Evolutionary conservation across 2,888 invertebrate genomes (phyloP).

Genomic region (Autographa gamma): DNA sequence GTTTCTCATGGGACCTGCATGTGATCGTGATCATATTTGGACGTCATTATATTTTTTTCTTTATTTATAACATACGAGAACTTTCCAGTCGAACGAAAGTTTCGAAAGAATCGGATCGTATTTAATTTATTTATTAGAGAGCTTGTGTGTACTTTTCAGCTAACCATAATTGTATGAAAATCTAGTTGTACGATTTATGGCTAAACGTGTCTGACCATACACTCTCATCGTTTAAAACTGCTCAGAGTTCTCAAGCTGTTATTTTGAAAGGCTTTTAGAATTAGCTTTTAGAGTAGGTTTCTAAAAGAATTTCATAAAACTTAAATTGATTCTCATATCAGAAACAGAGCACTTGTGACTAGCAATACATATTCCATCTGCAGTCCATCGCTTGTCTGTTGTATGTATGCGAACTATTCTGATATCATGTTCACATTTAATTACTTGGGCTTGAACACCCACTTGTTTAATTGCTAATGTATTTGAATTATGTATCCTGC

Average conservation of each 20-base stretch:
- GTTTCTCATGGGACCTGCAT: slow-evolving; percentile 51
- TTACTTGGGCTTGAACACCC: not conserved
- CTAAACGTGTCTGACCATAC: not conserved
- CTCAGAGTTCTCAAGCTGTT: not conserved
- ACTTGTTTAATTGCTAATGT: slow-evolving; percentile 16
- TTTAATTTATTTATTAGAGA: not conserved
- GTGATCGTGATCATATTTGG: slow-evolving; percentile 57
- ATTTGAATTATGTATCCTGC: slow-evolving; percentile 41
- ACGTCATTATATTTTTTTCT: slow-evolving; percentile 55
- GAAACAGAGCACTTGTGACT: slow-evolving; percentile 22
- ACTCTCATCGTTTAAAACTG: not conserved
- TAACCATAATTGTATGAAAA: too few relatives aligned
- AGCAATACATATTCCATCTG: slow-evolving; percentile 7
- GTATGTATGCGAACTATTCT: slow-evolving; percentile 20
- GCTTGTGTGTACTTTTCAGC: not conserved
- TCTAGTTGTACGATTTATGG: not conserved
- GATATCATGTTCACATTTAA: slow-evolving; percentile 24
- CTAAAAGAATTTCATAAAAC: not conserved
- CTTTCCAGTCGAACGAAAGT: slow-evolving; percentile 36
- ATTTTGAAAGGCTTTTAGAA: not conserved
- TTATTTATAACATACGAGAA: slow-evolving; percentile 28
- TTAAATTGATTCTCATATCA: not conserved
- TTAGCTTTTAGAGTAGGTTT: not conserved
- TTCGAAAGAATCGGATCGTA: slow-evolving; percentile 12
- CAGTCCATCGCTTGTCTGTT: slow-evolving; percentile 36